Evolutionary conservation across 2,797 vertebrate species (phyloP).

Genomic region (Manis javanica): DNA sequence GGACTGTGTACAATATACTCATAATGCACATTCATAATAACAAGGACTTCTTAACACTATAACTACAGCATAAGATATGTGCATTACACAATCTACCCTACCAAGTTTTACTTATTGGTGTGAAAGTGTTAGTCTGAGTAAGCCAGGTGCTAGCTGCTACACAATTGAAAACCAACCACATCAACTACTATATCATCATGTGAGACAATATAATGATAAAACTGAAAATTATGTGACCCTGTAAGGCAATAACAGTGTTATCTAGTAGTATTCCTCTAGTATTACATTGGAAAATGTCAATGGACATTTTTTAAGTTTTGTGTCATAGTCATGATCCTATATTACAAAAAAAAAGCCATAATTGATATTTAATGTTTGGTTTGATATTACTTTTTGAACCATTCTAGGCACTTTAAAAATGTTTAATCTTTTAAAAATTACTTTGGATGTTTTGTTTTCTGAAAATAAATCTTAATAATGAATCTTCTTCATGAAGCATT

Average conservation of each 20-base stretch:
- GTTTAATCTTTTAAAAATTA: constrained; percentile 51
- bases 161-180: constrained; percentile 66
- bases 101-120: constrained; percentile 84
- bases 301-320: constrained; percentile 72
- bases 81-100: constrained; percentile 85
- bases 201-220: constrained; percentile 66
- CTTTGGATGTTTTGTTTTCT: constrained; percentile 52
- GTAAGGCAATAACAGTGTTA: constrained; percentile 63
- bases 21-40: constrained; percentile 90
- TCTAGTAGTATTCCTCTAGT: constrained; percentile 51
- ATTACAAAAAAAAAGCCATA: background rate
- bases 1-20: constrained; percentile 89
- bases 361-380: constrained; percentile 15
- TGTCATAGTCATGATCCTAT: constrained; percentile 38
- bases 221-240: constrained; percentile 56
- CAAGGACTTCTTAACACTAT: constrained; percentile 88
- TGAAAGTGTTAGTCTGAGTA: constrained; percentile 79
- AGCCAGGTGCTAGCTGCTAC: constrained; percentile 85
- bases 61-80: constrained; percentile 85
- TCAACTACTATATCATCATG: constrained; percentile 79
- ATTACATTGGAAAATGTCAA: constrained; percentile 45
- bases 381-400: constrained; percentile 46
- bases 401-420: background rate
- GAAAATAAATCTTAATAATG: constrained; percentile 71
- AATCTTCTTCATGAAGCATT: constrained; percentile 68